Conservation (phyloP, 37 sponge, comb jelly and placozoan species). For the Diacarnus erythraeanus region DNA sequence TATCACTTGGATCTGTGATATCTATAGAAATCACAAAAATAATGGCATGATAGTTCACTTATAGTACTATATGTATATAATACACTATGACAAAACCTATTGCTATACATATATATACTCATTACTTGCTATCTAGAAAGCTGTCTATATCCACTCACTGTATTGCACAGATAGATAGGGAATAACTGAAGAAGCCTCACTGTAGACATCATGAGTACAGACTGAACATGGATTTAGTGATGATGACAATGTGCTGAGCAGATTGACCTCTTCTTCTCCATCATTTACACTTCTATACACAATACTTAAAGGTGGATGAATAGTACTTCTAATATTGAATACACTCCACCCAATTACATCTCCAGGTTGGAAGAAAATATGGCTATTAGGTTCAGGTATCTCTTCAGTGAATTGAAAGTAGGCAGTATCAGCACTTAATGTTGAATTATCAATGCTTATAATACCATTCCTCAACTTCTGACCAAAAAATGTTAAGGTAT, state of each 20-base stretch:
- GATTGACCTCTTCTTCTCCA: no score
- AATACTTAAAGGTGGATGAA: no score
- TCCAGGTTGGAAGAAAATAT: conserved; percentile 27
- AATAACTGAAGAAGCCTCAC: conserved; percentile 18
- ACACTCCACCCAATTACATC: conserved; percentile 29
- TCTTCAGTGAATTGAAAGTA: background rate
- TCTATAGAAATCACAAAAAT: no score
- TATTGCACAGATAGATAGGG: conserved; percentile 23
- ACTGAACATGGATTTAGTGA: no score
- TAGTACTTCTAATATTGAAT: background rate
- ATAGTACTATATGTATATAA: no score
- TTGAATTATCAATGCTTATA: background rate
- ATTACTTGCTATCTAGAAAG: no score
- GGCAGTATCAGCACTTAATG: background rate
- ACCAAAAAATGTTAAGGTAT: background rate
- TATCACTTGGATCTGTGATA: background rate
- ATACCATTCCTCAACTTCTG: background rate
- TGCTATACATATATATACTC: no score
- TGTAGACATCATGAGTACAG: no score
- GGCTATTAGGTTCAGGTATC: background rate
- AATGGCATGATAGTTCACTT: no score
- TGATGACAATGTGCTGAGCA: no score
- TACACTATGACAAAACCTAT: no score
- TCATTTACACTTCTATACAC: no score
- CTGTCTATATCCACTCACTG: background rate